Percentiles rank a stretch among this genome's conserved stretches.
Conservation (phyloP, 2,113 vertebrate species). For the Oreotrochilus melanogaster region DNA sequence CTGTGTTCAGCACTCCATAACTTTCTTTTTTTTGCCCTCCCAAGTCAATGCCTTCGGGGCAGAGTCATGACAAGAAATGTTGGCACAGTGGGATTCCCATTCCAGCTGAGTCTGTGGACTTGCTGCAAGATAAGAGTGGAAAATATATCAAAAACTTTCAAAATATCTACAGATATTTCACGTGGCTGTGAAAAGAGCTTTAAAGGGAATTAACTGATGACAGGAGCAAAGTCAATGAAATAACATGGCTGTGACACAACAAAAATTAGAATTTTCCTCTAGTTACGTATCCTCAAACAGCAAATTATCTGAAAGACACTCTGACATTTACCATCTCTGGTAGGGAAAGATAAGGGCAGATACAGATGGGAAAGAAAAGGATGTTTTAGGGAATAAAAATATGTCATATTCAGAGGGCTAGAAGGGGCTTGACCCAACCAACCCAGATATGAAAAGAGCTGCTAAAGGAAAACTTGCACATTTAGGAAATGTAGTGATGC, state of each 20-base stretch:
- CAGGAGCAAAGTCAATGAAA: not conserved
- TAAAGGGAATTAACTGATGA: not conserved
- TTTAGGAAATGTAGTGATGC: fast-evolving
- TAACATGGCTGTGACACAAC: fast-evolving
- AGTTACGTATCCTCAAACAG: not conserved
- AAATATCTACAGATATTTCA: not conserved
- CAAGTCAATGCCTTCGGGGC: not conserved
- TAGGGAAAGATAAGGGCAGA: not conserved
- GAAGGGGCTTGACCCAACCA: not conserved
- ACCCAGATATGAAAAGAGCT: not conserved
- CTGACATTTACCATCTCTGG: not conserved
- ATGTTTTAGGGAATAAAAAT: not conserved
- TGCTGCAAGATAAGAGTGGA: not conserved
- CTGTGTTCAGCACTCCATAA: not conserved
- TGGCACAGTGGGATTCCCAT: not conserved
- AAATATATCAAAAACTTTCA: not conserved
- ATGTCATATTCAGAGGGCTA: not conserved
- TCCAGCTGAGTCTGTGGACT: not conserved
- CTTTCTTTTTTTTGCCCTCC: not conserved
- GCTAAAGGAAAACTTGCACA: not conserved
- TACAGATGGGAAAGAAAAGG: not conserved
- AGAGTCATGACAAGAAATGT: not conserved
- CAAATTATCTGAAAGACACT: not conserved
- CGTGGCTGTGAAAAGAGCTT: not conserved
- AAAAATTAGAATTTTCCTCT: not conserved